Evolutionary conservation across 2,888 invertebrate species (phyloP).

Genomic region (Anticlea derivata): DNA sequence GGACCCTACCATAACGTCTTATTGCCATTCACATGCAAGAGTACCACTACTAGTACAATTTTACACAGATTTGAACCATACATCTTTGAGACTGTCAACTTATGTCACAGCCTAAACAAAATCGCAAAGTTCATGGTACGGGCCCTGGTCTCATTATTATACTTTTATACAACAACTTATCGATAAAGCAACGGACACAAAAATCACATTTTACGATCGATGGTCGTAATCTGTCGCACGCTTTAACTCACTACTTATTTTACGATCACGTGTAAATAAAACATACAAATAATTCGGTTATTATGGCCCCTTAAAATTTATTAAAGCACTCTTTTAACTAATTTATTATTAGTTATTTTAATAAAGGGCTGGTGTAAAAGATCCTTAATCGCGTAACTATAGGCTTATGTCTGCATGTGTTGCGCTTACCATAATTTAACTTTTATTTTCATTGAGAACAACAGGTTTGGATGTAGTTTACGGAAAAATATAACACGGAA

Average conservation of each 20-base stretch:
- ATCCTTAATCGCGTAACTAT: slow-evolving; percentile 14
- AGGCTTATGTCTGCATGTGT: slow-evolving; percentile 11
- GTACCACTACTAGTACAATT: too few relatives aligned
- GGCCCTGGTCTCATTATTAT: too few relatives aligned
- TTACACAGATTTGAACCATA: too few relatives aligned
- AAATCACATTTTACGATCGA: slow-evolving; percentile 44
- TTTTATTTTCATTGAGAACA: slow-evolving; percentile 35
- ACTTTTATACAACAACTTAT: too few relatives aligned
- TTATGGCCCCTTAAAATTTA: slow-evolving; percentile 43
- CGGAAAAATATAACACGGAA: slow-evolving; percentile 64
- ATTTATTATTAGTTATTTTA: slow-evolving; percentile 29
- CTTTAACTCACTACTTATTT: slow-evolving; percentile 40
- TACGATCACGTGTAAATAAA: slow-evolving; percentile 72
- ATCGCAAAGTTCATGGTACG: too few relatives aligned
- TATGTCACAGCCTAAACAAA: too few relatives aligned
- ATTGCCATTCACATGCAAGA: too few relatives aligned
- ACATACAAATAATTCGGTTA: slow-evolving; percentile 65
- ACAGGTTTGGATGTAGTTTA: slow-evolving; percentile 34
- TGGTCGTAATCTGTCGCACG: slow-evolving; percentile 42
- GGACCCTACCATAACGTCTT: too few relatives aligned
- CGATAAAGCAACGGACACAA: not conserved
- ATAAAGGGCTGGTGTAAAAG: slow-evolving; percentile 11
- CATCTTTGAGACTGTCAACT: too few relatives aligned
- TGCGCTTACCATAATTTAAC: slow-evolving; percentile 16
- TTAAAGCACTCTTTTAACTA: slow-evolving; percentile 43